Conservation (phyloP, 2,888 invertebrate species). For the Pristionchus exspectatus region DNA sequence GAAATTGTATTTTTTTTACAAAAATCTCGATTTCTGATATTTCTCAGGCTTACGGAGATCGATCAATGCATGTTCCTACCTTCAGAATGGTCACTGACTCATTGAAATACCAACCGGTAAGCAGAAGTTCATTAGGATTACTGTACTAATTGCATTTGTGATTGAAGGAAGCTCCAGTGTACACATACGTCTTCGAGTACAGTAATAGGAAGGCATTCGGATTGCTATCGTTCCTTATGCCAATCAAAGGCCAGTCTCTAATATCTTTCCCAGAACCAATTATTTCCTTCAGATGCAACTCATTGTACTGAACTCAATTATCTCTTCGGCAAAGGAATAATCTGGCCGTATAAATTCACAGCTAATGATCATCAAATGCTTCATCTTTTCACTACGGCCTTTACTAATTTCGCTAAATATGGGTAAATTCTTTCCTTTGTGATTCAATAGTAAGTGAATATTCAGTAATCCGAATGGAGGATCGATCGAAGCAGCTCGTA, state of each 20-base stretch:
- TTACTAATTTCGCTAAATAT: conserved; percentile 56
- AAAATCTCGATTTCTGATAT: too few relatives aligned
- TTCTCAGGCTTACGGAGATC: conserved; percentile 51
- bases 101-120: conserved; percentile 42
- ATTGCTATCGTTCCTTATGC: conserved; percentile 24
- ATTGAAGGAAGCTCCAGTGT: conserved; percentile 37
- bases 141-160: background rate
- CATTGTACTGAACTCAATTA: conserved; percentile 54
- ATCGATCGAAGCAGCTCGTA: conserved; percentile 28
- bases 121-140: background rate
- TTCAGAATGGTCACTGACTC: conserved; percentile 40
- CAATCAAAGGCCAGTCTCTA: conserved; percentile 11
- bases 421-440: conserved; percentile 33
- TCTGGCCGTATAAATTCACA: conserved; percentile 53
- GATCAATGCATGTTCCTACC: conserved; percentile 46
- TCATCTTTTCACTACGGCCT: conserved; percentile 43
- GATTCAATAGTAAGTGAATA: background rate
- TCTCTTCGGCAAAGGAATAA: conserved; percentile 51
- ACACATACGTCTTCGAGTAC: conserved; percentile 52
- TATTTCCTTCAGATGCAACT: conserved; percentile 34
- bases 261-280: background rate
- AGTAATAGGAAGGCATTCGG: conserved; percentile 19
- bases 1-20: too few relatives aligned
- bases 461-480: conserved; percentile 50
- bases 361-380: conserved; percentile 41